Conservation (phyloP, 2,888 invertebrate genomes). For the Punctoribates punctum region DNA sequence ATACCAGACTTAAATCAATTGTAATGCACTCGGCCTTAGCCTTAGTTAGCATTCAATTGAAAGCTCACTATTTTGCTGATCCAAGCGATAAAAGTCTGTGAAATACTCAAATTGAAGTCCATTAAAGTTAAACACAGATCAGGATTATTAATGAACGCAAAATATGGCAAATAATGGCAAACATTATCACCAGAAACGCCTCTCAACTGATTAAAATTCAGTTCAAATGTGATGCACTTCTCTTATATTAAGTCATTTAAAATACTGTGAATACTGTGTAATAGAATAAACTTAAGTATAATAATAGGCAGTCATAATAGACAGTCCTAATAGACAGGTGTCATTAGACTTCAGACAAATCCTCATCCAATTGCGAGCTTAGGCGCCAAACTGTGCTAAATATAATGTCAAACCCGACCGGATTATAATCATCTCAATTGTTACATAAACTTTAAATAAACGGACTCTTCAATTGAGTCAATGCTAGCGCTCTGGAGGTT, state of each 20-base stretch:
- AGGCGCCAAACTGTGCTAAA: slow-evolving; percentile 4
- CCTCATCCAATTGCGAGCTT: not conserved
- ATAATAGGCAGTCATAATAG: not conserved
- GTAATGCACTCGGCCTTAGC: slow-evolving; percentile 19
- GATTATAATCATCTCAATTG: slow-evolving; percentile 25
- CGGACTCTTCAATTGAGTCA: not conserved
- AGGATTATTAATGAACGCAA: not conserved
- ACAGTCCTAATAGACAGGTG: slow-evolving; percentile 26
- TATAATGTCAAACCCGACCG: slow-evolving; percentile 22
- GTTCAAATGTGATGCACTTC: not conserved
- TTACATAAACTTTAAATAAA: slow-evolving; percentile 15
- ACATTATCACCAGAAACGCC: not conserved
- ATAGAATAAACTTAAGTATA: too few relatives aligned
- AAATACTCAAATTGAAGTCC: slow-evolving; percentile 20
- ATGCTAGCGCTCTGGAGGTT: not conserved
- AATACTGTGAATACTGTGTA: too few relatives aligned
- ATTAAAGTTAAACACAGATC: slow-evolving; percentile 16
- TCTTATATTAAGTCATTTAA: too few relatives aligned
- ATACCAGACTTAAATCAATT: slow-evolving; percentile 25
- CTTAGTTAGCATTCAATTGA: slow-evolving; percentile 5
- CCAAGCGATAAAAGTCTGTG: not conserved
- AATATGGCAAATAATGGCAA: slow-evolving; percentile 15
- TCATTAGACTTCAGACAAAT: slow-evolving; percentile 32
- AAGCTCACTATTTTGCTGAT: slow-evolving; percentile 11
- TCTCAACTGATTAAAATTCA: not conserved